Evolutionary conservation across 2,888 invertebrate genomes (phyloP), one percentile per base, ranked within the genome.

Genomic region (Drosophila engyochracea): DNA sequence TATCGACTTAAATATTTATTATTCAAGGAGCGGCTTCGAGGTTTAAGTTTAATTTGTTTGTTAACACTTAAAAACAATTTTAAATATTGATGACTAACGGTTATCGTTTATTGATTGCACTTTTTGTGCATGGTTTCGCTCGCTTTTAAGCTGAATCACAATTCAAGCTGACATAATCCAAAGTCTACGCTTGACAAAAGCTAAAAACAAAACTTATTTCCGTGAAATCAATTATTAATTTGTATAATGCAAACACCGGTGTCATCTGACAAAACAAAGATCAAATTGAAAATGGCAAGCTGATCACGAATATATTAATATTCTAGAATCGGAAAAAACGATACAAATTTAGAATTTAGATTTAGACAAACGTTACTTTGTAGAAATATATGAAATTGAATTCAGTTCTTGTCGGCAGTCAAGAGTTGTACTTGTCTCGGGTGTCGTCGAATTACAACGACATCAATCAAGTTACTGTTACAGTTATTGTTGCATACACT

Each of bases 401-500:
- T 55, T 61, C 51, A 60, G 37, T 16, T 72, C 35, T 25, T 55
- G 37, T 44, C 54, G 65, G 55, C 16, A 28, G 30, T 60, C 60
- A 60, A 60, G 12, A 41, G n/a, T 47, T 31, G 33, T 37, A 52
- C 44, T 61, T 74, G 68, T 47, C 68, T 47, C 57, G 59, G 22
- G n/a, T 63, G 47, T 22, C 52, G 47, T 53, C 41, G 52, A 72
- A 57, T 62, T 72, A 52, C 65, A 69, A 51, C 39, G 37, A 74
- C 61, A 65, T 74, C 77, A 77, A 77, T 77, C 78, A 74, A 66
- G 63, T n/a, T n/a, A 51, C 39, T 28, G 49, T 66, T 54, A 33
- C 64, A 65, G 41, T 52, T 73, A 44, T 58, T 55, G 35, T 55
- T 39, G 10, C 52, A 14, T 25, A 41, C n/a, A 16, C 31, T 65